Evolutionary conservation across 2,888 invertebrate species (phyloP), one percentile per base, ranked within the genome.

Genomic region (Troilus luridus): DNA sequence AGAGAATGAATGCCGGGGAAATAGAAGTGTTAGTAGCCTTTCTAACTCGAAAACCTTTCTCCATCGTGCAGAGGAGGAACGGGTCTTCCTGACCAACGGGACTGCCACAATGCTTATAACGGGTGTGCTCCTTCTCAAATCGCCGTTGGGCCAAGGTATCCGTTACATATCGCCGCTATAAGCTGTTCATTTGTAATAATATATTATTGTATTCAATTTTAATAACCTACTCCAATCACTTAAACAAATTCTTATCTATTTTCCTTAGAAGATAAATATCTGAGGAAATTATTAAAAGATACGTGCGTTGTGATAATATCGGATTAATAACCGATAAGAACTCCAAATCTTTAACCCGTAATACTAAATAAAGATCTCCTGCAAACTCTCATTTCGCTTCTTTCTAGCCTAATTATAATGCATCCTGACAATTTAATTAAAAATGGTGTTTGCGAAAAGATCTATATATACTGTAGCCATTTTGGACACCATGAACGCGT

Each of bases 71-170:
- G 81, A 0, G 19, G 41, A 0, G 54, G 24, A 81, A 81, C 81
- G 81, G 81, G 81, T 81, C 81, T 54, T 81, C 81, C 7, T 54
- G 54, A 54, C 54, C 81, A 81, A 81, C 81, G 81, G 81, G 54
- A 81, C 81, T 81, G 81, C 81, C 21, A 81, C 81, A 81, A 81
- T 81, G 24, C 12, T 81, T 6, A 54, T 81, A 81, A 81, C 81
- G 81, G 81, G 72, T 72, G 27, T 27, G 72, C 54, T 54, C 81
- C 21, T 54, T 24, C 41, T 81, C 3, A 54, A 81, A 81, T 81
- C 81, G 81, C 54, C 54, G 54, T 54, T 54, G 54, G 81, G 54
- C 81, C 41, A 54, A 81, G 54, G 81, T 21, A 54, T 81, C 21
- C 54, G 54, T 67, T 24, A 67, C 67, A 3, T 27, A 12, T 67